Evolutionary conservation across 2,888 invertebrate genomes (phyloP), one percentile per base, ranked within the genome.

Genomic region (Epinotia nisella): DNA sequence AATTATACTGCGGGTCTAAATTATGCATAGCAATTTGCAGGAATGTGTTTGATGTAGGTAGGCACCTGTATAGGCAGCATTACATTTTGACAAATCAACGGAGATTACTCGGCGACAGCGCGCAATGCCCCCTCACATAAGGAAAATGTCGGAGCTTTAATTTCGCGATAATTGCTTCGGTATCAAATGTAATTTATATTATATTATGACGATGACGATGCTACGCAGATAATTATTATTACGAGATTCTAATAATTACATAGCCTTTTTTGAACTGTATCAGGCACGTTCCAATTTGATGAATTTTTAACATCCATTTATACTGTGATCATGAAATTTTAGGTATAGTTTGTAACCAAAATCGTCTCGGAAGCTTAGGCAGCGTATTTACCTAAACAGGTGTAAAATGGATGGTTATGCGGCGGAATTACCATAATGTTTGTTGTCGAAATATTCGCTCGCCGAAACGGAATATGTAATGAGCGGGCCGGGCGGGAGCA

Each of bases 371-470:
- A 80, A 84, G 87, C 89, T 87, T 85, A 87, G 87, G 81, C 85
- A 81, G 82, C 85, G 81, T 88, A 90, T 90, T 91, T 90, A 88
- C 88, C 89, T 90, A 91, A 90, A 91, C 91, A 91, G 90, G 91
- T 91, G 90, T 90, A 91, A 90, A 91, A 89, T 87, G 85, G 87
- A 88, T 89, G 89, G 88, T 90, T 90, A 89, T 87, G 86, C 85
- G 87, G 85, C 84, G 81, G 83, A 85, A 92, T 92, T 92, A 91
- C 85, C 92, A 92, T 92, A 91, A 91, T 90, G 90, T 91, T 91
- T 90, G 90, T 89, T 89, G 90, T 90, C 89, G 88, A 90, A 91
- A 91, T 91, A 90, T 91, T 90, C 89, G 88, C 90, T 84, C 84
- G 83, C 81, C 83, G 81, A 87, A 89, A 87, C 87, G 82, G 90